Base-by-base conservation (phyloP, 2,113 vertebrate genomes). In the Notiomystis cincta region DNA sequence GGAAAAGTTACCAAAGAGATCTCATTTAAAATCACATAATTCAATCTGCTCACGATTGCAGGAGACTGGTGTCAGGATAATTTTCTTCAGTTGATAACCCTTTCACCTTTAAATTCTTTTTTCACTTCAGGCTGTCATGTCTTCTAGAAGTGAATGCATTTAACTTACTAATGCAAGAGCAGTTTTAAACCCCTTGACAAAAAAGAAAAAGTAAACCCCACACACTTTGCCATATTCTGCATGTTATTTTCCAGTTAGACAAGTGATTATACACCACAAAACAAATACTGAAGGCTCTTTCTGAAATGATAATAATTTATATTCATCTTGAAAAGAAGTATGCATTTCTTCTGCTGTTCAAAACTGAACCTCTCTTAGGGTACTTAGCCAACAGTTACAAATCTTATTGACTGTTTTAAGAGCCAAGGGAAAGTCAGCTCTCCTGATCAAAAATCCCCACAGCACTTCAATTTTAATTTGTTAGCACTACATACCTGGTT, bases 31-130 rank as follows among this genome's bases (percentile, higher is more conserved):
- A 97, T 96, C 92, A 89, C 82, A 82, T 96, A 95, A 94, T 96
- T 97, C 71, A 89, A 92, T 97, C 92, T 96, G 83, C 66, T 93
- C 87, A 73, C 17, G 16, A 97, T 94, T 97, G 95, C 94, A 94
- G 87, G 78, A 96, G 96, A 82, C 70, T 94, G 56, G 71, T 98
- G 96, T 97, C 96, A 96, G 84, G 95, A 94, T 95, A 95, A 97
- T 95, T 97, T 97, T 96, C 96, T 97, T 96, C 86, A 77, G 85
- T 15, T 97, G 97, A 97, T 97, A 98, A 98, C 97, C 97, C 84
- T 95, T 97, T 97, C 82, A 97, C 94, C 95, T 85, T 92, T 87
- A 58, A 96, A 96, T 96, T 97, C 87, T 97, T 97, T 97, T 95
- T 96, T 98, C 96, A 95, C 88, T 94, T 89, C 76, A 96, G 62